Percentiles rank a stretch among this genome's conserved stretches.
phyloP scores from a whole-genome alignment of 2,888 invertebrate species.

The Parthenolecanium corni region DNA sequence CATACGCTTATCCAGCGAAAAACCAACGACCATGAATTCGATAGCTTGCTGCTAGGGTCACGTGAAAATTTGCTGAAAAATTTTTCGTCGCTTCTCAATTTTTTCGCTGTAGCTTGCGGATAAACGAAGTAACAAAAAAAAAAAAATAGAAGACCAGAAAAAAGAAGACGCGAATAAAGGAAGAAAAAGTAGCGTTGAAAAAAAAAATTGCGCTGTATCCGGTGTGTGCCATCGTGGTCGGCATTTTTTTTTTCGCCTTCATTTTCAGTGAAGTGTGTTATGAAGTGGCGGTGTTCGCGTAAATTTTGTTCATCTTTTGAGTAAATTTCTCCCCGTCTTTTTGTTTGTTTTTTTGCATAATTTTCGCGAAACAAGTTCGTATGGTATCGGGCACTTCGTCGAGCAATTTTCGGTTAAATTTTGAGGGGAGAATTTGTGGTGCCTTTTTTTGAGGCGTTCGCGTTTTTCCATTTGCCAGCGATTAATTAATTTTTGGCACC shows the following conservation, averaged over 20 bases:
- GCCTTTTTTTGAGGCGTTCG: too few species aligned
- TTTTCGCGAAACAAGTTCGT: too few species aligned
- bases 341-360: too few species aligned
- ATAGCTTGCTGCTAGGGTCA: constrained; percentile 2
- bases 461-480: neutral
- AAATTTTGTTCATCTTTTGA: neutral
- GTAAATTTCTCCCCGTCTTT: neutral
- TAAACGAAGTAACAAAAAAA: too few species aligned
- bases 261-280: neutral
- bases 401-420: too few species aligned
- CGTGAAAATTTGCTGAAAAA: neutral
- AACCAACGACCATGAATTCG: constrained; percentile 1
- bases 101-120: neutral
- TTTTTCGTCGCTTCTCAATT: constrained; percentile 2
- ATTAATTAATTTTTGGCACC: neutral
- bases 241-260: too few species aligned
- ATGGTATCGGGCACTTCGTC: too few species aligned
- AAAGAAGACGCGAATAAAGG: too few species aligned
- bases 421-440: too few species aligned
- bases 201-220: too few species aligned
- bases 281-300: neutral
- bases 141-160: neutral
- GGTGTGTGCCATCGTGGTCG: too few species aligned
- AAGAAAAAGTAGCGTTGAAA: neutral
- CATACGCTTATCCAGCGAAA: too few species aligned